Evolutionary conservation across 2,888 invertebrate genomes (phyloP).

Genomic region (Brachypterus glaber): DNA sequence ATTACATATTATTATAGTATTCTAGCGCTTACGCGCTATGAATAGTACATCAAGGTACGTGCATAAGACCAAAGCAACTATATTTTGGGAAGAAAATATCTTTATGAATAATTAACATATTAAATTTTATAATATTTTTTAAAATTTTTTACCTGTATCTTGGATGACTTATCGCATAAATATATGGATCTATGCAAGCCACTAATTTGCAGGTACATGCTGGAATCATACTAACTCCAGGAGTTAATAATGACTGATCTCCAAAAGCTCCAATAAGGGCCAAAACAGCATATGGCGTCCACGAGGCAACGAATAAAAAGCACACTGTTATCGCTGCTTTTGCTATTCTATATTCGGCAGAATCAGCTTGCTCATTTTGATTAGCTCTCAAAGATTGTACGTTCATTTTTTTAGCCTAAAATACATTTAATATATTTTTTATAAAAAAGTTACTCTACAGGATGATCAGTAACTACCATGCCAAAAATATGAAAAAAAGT

Average conservation of each 20-base stretch:
- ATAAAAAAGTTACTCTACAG: too few species aligned
- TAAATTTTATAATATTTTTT: conserved; percentile 5
- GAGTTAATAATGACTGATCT: conserved; percentile 60
- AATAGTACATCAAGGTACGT: neutral
- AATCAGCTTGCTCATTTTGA: conserved; percentile 55
- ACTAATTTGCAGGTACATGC: conserved; percentile 80
- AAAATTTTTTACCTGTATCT: conserved; percentile 62
- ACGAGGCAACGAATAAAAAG: conserved; percentile 74
- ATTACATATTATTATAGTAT: neutral
- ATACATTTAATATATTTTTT: too few species aligned
- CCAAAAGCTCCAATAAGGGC: conserved; percentile 78
- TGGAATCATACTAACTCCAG: conserved; percentile 76
- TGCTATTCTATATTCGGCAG: conserved; percentile 76
- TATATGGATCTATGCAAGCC: conserved; percentile 85
- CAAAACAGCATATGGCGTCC: conserved; percentile 83
- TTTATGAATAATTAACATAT: neutral
- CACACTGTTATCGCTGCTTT: conserved; percentile 83
- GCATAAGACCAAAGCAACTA: too few species aligned
- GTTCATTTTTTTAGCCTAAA: conserved; percentile 80
- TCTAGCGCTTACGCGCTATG: neutral
- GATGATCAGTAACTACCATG: too few species aligned
- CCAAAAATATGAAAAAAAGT: too few species aligned
- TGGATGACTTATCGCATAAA: conserved; percentile 86
- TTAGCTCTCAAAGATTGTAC: conserved; percentile 72
- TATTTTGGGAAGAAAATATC: neutral